Base-by-base conservation (phyloP, 2,888 invertebrate species). In the Agonopterix arenella region DNA sequence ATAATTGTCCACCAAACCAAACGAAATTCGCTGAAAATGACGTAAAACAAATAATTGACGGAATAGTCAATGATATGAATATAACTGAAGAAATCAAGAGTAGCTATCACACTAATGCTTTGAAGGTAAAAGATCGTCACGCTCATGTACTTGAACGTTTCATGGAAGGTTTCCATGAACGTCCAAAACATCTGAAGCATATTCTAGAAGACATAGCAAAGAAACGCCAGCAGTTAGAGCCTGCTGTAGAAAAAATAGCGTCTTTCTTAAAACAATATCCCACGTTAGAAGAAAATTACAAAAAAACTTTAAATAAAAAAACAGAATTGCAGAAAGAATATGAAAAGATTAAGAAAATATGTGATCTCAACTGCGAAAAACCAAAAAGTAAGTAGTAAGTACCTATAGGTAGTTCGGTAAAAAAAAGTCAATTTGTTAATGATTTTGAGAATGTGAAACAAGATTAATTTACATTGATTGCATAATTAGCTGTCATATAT, bases 151-250 rank as follows among this genome's bases (percentile, higher is more conserved):
- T 40, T 40, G 10, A 40, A n/a, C 8, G 10, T 2, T 67, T 69
- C 36, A 54, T 53, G 10, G 11, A 52, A 11, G 58, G 51, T 52
- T 54, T 72, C 3, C 42, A 56, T 13, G 53, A 65, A 18, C 63
- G 64, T 2, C 72, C 76, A 1, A 42, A 53, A 36, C 73, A 76
- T 61, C 58, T 80, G n/a, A 57, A 61, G 48, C 62, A 79, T 49
- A 57, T 74, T 18, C 41, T 80, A 16, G 47, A 66, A n/a, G 61
- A 66, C 42, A 54, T 77, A n/a, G 50, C 47, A 3, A n/a, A 37
- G 4, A 51, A 50, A 0, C 62, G 64, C 4, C 40, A 53, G 4
- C 41, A 48, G 11, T 53, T 76, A 42, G 58, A 64, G 45, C 65
- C 64, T 7, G 13, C 48, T 1, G 55, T 69, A 2, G 44, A 55